These are phyloP conservation scores for Galleria mellonella DNA, from an alignment of 1,140 invertebrate species.

Conservation along the genomic window DNA sequence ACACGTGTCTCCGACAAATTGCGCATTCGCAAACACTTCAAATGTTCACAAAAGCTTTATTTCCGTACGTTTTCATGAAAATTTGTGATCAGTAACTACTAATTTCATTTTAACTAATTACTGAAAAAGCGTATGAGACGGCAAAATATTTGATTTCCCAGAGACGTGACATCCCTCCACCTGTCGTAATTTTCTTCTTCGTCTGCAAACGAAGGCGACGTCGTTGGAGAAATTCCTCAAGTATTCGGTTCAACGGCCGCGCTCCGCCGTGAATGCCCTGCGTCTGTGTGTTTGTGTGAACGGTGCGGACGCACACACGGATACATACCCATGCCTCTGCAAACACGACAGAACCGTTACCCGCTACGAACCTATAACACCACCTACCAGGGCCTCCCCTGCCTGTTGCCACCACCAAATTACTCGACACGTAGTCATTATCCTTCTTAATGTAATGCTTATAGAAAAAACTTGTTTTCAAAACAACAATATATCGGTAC, in stretches of 20 bases:
- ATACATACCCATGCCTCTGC: conserved; percentile 40
- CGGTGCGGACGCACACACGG: conserved; percentile 45
- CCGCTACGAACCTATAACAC: conserved; percentile 31
- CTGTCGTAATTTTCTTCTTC: conserved; percentile 37
- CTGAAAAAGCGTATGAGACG: background rate
- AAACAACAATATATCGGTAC: background rate
- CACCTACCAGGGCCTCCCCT: conserved; percentile 24
- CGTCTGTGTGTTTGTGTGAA: conserved; percentile 39
- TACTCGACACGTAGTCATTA: background rate
- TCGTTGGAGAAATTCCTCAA: conserved; percentile 68
- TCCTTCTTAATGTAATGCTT: too few relatives aligned
- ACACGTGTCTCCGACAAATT: conserved; percentile 40
- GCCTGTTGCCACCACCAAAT: background rate
- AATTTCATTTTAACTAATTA: background rate
- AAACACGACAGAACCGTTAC: conserved; percentile 67
- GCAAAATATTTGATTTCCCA: background rate
- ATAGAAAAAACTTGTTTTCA: background rate
- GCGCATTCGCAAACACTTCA: conserved; percentile 9
- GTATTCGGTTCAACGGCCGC: conserved; percentile 70
- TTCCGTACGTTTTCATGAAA: background rate
- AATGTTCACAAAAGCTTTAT: conserved; percentile 2
- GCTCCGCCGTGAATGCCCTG: conserved; percentile 39
- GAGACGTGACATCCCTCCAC: conserved; percentile 5
- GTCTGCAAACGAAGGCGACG: conserved; percentile 25
- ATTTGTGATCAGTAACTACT: background rate